Evolutionary conservation across 2,113 vertebrate genomes (phyloP).

Genomic region (Lonchura striata): DNA sequence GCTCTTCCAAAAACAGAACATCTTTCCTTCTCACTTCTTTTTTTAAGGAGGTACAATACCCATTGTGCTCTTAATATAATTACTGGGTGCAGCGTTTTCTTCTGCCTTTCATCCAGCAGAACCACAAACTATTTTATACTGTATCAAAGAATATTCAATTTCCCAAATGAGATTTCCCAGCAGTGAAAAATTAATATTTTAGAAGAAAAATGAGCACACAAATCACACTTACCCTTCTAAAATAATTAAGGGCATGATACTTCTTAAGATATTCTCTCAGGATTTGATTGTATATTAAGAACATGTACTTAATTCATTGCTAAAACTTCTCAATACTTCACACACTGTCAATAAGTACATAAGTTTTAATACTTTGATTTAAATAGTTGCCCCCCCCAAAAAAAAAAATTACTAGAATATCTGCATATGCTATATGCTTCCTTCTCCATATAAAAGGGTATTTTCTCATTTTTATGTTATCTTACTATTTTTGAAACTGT

Average conservation of each 20-base stretch:
- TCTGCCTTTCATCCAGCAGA: not conserved
- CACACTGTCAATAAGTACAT: not conserved
- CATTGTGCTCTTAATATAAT: not conserved
- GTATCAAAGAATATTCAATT: not conserved
- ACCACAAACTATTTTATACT: not conserved
- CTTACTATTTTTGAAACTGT: not conserved
- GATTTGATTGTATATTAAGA: not conserved
- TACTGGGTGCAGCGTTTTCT: not conserved
- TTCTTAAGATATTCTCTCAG: not conserved
- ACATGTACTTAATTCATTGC: not conserved
- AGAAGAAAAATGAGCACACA: not conserved
- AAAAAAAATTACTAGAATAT: not conserved
- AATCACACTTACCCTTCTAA: not conserved
- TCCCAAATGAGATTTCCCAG: not conserved
- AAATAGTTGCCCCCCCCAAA: not conserved
- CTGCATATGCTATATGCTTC: not conserved
- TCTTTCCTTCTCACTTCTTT: not conserved
- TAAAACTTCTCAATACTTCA: not conserved
- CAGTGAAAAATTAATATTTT: not conserved
- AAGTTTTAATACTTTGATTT: not conserved
- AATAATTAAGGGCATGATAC: not conserved
- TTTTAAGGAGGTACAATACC: not conserved
- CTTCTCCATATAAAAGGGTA: not conserved
- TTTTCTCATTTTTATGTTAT: not conserved
- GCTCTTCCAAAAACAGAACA: not conserved